Evolutionary conservation across 2,797 vertebrate species (phyloP), one percentile per base, ranked within the genome.

Genomic region (Acrossocheilus fasciatus): DNA sequence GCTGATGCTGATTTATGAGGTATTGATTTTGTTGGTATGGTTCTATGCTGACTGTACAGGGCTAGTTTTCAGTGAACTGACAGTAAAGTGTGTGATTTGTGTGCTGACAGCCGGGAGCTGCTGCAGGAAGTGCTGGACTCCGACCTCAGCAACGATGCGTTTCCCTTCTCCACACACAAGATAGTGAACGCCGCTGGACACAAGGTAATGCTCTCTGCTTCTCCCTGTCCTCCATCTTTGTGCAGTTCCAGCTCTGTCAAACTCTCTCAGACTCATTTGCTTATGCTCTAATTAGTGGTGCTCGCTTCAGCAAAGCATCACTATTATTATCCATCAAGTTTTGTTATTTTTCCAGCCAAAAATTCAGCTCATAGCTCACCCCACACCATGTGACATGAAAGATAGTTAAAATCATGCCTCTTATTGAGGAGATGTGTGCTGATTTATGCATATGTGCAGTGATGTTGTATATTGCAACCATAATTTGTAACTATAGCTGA

Each of bases 111-210:
- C 90, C 97, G 97, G 0, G 79, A 91, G 1, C 94, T 99, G 0
- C 95, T 99, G 66, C 97, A 98, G 90, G 97, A 99, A 41, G 95
- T 99, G 68, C 91, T 99, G 0, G 96, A 98, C 52, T 86, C 96
- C 0, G 97, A 99, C 91, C 96, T 99, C 89, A 97, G 96, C 91
- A 95, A 98, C 0, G 94, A 97, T 23, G 96, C 96, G 17, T 99
- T 99, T 88, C 97, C 98, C 0, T 99, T 99, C 95, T 99, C 98
- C 23, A 96, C 96, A 1, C 98, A 99, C 94, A 96, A 96, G 91
- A 91, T 99, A 50, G 94, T 95, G 82, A 95, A 41, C 0, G 97
- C 96, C 0, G 96, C 96, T 0, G 97, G 97, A 81, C 96, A 97
- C 92, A 92, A 91, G 96, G 98, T 99, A 93, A 92, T 15, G 5